These are phyloP conservation scores for Ceyx cyanopectus DNA, from an alignment of 2,113 vertebrate species.

Conservation along the genomic window DNA sequence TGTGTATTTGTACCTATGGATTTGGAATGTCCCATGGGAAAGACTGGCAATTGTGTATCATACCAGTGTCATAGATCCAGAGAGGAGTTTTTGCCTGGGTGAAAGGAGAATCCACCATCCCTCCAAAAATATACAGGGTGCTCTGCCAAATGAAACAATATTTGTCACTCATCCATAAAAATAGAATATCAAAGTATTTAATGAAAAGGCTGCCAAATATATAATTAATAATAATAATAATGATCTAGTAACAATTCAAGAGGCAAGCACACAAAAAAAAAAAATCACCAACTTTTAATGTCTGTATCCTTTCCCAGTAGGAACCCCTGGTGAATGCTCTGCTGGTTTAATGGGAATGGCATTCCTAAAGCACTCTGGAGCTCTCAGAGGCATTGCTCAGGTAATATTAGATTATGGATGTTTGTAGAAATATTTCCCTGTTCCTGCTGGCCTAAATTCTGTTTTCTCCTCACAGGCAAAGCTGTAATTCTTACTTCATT, in stretches of 20 bases:
- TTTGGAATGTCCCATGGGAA: background rate
- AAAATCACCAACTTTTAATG: background rate
- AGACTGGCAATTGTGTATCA: background rate
- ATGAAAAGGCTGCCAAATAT: background rate
- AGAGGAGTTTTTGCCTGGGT: slow-evolving; percentile 76
- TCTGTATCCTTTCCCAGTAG: background rate
- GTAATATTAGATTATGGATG: background rate
- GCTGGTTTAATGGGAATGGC: rapidly evolving
- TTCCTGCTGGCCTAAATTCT: background rate
- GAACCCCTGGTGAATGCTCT: background rate
- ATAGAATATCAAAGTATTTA: background rate
- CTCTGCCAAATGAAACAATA: slow-evolving; percentile 68
- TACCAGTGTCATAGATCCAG: slow-evolving; percentile 85
- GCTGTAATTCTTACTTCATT: background rate
- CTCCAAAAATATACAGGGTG: slow-evolving; percentile 84
- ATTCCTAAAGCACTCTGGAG: background rate
- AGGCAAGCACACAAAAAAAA: background rate
- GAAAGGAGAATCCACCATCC: slow-evolving; percentile 85
- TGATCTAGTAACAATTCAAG: background rate
- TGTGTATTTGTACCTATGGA: background rate
- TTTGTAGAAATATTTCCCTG: background rate
- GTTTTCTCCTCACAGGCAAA: background rate
- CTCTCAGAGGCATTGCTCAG: background rate
- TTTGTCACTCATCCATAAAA: background rate
- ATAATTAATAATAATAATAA: background rate